A percentile compares a stretch with the other conserved stretches of the same genome.
These are phyloP conservation scores for Hoplias malabaricus DNA, from an alignment of 2,113 vertebrate species.

Conservation along the genomic window DNA sequence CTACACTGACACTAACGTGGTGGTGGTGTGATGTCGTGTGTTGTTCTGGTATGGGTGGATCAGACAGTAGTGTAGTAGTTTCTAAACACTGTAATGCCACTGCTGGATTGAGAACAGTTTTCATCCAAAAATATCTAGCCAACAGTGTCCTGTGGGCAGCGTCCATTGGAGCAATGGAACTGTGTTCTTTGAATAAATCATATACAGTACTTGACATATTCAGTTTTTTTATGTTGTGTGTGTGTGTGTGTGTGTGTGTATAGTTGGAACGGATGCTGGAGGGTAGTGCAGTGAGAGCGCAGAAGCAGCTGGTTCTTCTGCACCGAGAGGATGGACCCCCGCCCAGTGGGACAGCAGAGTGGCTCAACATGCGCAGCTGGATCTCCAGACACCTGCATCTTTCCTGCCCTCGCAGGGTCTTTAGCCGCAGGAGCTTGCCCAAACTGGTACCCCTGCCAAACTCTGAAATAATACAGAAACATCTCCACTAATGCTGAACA, in stretches of 20 bases:
- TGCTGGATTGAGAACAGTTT: no score
- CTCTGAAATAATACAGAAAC: neutral
- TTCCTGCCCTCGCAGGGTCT: slow-evolving; percentile 88
- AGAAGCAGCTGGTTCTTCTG: slow-evolving; percentile 90
- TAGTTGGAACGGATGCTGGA: slow-evolving; percentile 94
- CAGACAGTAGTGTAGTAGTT: no score
- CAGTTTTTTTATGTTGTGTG: no score
- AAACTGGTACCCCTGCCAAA: slow-evolving; percentile 79
- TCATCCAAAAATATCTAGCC: no score
- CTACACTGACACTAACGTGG: no score
- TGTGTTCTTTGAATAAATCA: no score
- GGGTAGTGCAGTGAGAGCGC: slow-evolving; percentile 84
- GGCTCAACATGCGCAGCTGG: slow-evolving; percentile 96
- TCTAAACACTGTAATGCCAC: no score
- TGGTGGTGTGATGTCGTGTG: no score
- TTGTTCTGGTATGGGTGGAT: no score
- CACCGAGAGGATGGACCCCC: slow-evolving; percentile 86
- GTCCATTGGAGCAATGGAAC: no score
- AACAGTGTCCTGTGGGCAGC: no score
- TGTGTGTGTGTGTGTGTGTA: slow-evolving; percentile 20
- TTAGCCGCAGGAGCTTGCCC: slow-evolving; percentile 84
- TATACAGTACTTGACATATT: no score
- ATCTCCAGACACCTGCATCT: slow-evolving; percentile 91
- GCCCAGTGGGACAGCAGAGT: slow-evolving; percentile 84
- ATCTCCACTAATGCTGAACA: neutral